Percentiles rank a stretch among this genome's conserved stretches.
These are phyloP conservation scores for Haliclona indistincta DNA, from an alignment of 37 sponge, comb jelly and placozoan species.

Conservation along the genomic window DNA sequence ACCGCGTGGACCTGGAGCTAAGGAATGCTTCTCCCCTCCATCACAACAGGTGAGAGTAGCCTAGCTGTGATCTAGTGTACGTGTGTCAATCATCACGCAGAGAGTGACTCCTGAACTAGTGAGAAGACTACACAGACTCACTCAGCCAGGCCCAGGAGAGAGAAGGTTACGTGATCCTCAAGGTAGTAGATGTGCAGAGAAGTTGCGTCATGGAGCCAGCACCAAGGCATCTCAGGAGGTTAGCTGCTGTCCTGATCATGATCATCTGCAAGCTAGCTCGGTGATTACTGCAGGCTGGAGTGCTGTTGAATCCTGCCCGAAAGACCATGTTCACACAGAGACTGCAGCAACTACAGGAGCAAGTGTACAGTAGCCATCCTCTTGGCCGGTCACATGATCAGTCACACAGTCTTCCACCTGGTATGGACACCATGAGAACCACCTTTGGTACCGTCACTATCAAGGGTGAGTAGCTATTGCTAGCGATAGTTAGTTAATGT, in stretches of 20 bases:
- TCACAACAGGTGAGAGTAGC: conserved; percentile 19
- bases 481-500: neutral
- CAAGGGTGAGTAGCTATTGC: conserved; percentile 26
- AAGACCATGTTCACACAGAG: conserved; percentile 73
- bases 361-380: conserved; percentile 79
- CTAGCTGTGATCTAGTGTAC: neutral
- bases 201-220: conserved; percentile 61
- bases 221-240: conserved; percentile 74
- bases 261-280: neutral
- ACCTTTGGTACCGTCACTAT: conserved; percentile 54
- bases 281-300: conserved; percentile 44
- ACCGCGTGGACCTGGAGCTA: conserved; percentile 40
- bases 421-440: conserved; percentile 30
- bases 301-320: conserved; percentile 80
- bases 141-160: conserved; percentile 71
- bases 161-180: conserved; percentile 46
- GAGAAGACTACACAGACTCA: conserved; percentile 57
- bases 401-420: conserved; percentile 48
- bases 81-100: conserved; percentile 1
- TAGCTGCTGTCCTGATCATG: neutral
- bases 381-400: conserved; percentile 79
- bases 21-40: conserved; percentile 58
- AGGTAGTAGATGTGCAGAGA: conserved; percentile 31
- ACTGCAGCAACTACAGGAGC: conserved; percentile 63
- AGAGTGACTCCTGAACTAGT: conserved; percentile 54